Conservation (phyloP, 1,140 invertebrate genomes). For the Drosophila santomea region DNA sequence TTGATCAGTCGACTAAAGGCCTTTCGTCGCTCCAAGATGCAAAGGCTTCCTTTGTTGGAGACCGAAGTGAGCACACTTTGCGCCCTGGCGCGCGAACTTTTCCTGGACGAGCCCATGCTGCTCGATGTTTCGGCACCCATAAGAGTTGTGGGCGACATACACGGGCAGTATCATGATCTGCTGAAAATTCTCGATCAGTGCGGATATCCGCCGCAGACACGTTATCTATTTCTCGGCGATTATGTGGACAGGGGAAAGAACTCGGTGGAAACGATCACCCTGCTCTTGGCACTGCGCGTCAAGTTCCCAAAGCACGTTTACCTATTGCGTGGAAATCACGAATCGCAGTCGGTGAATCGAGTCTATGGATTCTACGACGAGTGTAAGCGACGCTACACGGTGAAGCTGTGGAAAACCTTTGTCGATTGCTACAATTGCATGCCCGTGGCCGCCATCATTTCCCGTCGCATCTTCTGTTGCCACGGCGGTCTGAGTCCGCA, state of each 20-base stretch:
- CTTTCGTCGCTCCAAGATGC: neutral
- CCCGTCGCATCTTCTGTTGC: neutral
- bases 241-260: constrained; percentile 1
- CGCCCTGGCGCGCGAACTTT: neutral
- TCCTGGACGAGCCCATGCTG: neutral
- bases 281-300: neutral
- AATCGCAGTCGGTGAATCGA: neutral
- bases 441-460: neutral
- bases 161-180: neutral
- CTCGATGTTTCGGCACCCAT: neutral
- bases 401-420: constrained; percentile 2
- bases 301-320: neutral
- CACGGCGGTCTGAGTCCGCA: neutral
- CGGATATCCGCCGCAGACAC: neutral
- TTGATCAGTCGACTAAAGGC: neutral
- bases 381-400: neutral
- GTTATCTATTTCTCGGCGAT: neutral
- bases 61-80: neutral
- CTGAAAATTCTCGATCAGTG: neutral
- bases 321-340: neutral
- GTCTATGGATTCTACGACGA: neutral
- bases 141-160: neutral
- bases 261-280: neutral
- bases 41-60: neutral
- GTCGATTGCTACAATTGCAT: constrained; percentile 2